Evolutionary conservation across 2,888 invertebrate species (phyloP).

Genomic region (Diaperis boleti): DNA sequence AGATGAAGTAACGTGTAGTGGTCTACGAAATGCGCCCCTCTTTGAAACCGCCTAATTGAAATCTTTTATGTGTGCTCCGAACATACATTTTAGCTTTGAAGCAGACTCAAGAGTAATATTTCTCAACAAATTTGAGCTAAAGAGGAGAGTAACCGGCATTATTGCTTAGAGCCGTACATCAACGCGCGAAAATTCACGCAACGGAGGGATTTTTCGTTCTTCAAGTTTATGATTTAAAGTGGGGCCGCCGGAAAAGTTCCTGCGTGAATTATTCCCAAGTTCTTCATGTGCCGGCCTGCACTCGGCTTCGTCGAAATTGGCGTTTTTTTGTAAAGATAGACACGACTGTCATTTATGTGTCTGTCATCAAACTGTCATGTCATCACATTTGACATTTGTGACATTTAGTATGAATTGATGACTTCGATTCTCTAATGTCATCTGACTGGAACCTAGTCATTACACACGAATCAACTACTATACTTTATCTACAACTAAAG

Average conservation of each 20-base stretch:
- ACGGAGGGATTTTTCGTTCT: slow-evolving; percentile 25
- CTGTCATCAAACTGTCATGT: too few species aligned
- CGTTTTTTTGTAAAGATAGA: too few species aligned
- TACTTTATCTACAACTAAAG: too few species aligned
- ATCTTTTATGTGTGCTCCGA: slow-evolving; percentile 19
- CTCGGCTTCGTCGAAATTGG: too few species aligned
- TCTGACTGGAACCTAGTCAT: too few species aligned
- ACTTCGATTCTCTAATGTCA: too few species aligned
- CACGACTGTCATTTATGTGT: too few species aligned
- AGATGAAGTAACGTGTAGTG: not conserved
- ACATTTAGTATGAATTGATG: too few species aligned
- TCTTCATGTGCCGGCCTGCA: too few species aligned
- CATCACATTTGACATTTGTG: too few species aligned
- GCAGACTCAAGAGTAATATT: slow-evolving; percentile 27
- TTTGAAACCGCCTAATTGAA: slow-evolving; percentile 25
- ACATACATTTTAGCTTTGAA: slow-evolving; percentile 31
- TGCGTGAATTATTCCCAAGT: slow-evolving; percentile 47
- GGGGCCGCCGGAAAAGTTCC: slow-evolving; percentile 25
- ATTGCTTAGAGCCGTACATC: slow-evolving; percentile 28
- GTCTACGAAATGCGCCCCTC: not conserved
- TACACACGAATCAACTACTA: too few species aligned
- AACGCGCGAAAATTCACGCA: slow-evolving; percentile 27
- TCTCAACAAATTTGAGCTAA: slow-evolving; percentile 31
- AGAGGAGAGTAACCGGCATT: slow-evolving; percentile 29
- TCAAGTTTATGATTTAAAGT: slow-evolving; percentile 39